phyloP scores from a whole-genome alignment of 2,888 invertebrate genomes.

The Chrysopilus asiliformis region DNA sequence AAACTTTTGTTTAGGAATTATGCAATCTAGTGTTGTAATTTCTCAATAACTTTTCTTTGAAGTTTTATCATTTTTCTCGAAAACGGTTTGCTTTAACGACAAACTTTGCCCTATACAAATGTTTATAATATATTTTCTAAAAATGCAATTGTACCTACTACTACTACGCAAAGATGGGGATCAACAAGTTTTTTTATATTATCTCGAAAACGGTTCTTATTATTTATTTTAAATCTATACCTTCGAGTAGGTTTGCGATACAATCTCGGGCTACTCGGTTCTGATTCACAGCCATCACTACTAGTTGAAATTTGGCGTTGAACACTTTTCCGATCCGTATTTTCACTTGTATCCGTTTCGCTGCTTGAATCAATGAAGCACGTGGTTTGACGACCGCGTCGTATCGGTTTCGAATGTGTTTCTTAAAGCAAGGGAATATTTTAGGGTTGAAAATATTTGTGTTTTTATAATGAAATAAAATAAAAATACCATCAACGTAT shows the following conservation, averaged over 20 bases:
- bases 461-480: constrained; percentile 3
- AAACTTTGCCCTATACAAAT: too few species aligned
- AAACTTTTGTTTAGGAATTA: too few species aligned
- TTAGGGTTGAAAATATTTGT: neutral
- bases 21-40: too few species aligned
- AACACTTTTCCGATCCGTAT: constrained; percentile 14
- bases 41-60: too few species aligned
- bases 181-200: too few species aligned
- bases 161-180: too few species aligned
- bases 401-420: constrained; percentile 16
- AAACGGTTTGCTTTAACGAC: too few species aligned
- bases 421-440: constrained; percentile 13
- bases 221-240: neutral
- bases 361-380: constrained; percentile 26
- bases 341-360: constrained; percentile 27
- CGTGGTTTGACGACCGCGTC: constrained; percentile 16
- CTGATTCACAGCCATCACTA: constrained; percentile 36
- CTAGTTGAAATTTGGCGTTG: constrained; percentile 24
- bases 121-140: too few species aligned
- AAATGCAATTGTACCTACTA: neutral
- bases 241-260: constrained; percentile 7
- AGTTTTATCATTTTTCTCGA: too few species aligned
- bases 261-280: constrained; percentile 22
- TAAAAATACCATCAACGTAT: constrained; percentile 21
- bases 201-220: too few species aligned